Evolutionary conservation across 1,140 invertebrate species (phyloP).

Genomic region (Himalopsyche phryganea): DNA sequence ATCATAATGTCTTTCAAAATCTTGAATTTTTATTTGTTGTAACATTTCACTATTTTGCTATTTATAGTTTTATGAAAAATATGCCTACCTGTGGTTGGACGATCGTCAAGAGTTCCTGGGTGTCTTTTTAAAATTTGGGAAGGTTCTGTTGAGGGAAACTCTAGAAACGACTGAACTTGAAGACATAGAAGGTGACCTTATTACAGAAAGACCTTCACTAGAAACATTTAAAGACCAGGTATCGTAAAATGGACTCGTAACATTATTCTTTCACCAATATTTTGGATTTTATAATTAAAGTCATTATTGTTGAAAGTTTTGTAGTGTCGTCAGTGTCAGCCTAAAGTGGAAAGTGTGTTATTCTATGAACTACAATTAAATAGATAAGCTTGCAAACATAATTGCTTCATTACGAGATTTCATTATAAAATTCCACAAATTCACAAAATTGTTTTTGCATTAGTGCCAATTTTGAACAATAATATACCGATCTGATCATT

Average conservation of each 20-base stretch:
- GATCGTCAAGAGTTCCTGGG: conserved; percentile 62
- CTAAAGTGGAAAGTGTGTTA: background rate
- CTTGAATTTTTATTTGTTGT: background rate
- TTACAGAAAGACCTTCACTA: conserved; percentile 43
- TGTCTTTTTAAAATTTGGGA: conserved; percentile 64
- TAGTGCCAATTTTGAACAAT: too few relatives aligned
- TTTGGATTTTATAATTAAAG: too few relatives aligned
- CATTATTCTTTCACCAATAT: too few relatives aligned
- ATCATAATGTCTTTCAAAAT: background rate
- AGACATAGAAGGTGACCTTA: conserved; percentile 54
- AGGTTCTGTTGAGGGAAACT: conserved; percentile 49
- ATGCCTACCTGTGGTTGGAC: conserved; percentile 66
- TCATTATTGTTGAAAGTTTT: background rate
- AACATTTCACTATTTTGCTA: conserved; percentile 1
- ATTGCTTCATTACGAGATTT: too few relatives aligned
- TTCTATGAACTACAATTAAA: too few relatives aligned
- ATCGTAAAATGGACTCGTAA: too few relatives aligned
- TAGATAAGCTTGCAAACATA: too few relatives aligned
- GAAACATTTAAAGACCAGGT: conserved; percentile 49
- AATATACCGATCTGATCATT: too few relatives aligned
- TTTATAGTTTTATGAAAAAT: conserved; percentile 47
- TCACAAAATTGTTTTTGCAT: too few relatives aligned
- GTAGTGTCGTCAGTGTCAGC: background rate
- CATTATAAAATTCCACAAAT: too few relatives aligned
- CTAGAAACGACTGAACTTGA: conserved; percentile 57